Evolutionary conservation across 2,113 vertebrate species (phyloP), one percentile per base, ranked within the genome.

Genomic region (Platichthys flesus): DNA sequence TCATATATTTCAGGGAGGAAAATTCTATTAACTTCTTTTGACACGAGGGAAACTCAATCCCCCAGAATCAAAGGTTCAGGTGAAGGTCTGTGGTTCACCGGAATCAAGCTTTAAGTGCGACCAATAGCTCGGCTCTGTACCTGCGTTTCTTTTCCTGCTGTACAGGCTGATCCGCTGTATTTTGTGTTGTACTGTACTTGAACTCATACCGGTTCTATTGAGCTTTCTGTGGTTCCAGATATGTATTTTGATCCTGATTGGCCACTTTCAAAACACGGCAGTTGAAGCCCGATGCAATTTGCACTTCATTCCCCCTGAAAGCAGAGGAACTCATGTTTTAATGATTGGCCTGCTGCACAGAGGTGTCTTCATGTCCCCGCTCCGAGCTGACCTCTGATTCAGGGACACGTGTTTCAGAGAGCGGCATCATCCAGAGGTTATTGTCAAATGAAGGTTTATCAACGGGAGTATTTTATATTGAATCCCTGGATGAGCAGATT

Each of bases 1-100:
- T 81, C 58, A 84, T 69, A 59, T 61, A 65, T 66, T 78, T 77
- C 15, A 51, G 47, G 28, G 65, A 20, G 57, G 35, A 77, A 79
- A 81, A 76, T 70, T 73, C 78, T 69, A 71, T 80, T 70, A 65
- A 76, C 57, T 81, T 58, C 78, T 71, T 71, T 59, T 71, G 51
- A 66, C 64, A 63, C 3, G 56, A 82, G 20, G 58, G 64, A 76
- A 78, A 74, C 64, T 78, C 64, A 78, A 57, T 78, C 73, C 71
- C 71, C 60, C 42, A 42, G 77, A 28, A 79, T 79, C 42, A 78
- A 64, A 82, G 69, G 75, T 84, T 85, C 80, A 76, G 45, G 40
- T 40, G 57, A 56, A 76, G 79, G 73, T 64, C 76, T 49, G 24
- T 20, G 71, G 66, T 86, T 75, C 71, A 86, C 76, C 74, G 51